Evolutionary conservation across 2,797 vertebrate genomes (phyloP), one percentile per base, ranked within the genome.

Genomic region (Diglossa cyanea): DNA sequence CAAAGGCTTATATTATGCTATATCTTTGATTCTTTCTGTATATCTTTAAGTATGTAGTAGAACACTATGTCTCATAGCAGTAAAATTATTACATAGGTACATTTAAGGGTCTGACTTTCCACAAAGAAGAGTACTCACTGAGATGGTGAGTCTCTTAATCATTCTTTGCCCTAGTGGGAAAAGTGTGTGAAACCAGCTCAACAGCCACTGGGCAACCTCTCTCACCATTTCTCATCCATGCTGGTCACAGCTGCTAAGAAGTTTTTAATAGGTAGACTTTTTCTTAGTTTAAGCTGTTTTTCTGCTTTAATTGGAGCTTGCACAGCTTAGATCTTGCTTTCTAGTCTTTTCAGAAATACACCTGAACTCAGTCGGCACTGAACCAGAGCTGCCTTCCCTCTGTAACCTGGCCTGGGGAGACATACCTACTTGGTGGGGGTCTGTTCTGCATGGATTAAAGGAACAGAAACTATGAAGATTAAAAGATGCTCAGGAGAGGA

Each of bases 121-220:
- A 44, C 71, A 51, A 55, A 65, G 33, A 67, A 40, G 61, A 82
- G 42, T 44, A 42, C 31, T 83, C 86, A 58, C 31, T 88, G 78
- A 84, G 66, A 66, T 82, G 71, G 71, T 77, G 72, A 88, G 76
- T 93, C 91, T 95, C 90, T 91, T 94, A 83, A 91, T 96, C 78
- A 55, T 96, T 96, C 81, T 88, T 91, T 42, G 16, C 58, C 37
- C 68, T 72, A 33, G 40, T 77, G 72, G 62, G 76, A 80, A 45
- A 79, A 76, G 42, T 17, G 21, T 82, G 73, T 73, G 57, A 92
- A 82, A 83, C 12, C 57, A 75, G 45, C 58, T 15, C 15, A 71
- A 18, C 53, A 74, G 50, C 65, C 72, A 75, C 67, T 44, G 85
- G 54, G 78, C 65, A 93, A 25, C 67, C 35, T 90, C 68, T 94